A percentile compares a stretch with the other conserved stretches of the same genome.
Evolutionary conservation across 2,797 vertebrate species (phyloP).

Genomic region (Eulemur mongoz): DNA sequence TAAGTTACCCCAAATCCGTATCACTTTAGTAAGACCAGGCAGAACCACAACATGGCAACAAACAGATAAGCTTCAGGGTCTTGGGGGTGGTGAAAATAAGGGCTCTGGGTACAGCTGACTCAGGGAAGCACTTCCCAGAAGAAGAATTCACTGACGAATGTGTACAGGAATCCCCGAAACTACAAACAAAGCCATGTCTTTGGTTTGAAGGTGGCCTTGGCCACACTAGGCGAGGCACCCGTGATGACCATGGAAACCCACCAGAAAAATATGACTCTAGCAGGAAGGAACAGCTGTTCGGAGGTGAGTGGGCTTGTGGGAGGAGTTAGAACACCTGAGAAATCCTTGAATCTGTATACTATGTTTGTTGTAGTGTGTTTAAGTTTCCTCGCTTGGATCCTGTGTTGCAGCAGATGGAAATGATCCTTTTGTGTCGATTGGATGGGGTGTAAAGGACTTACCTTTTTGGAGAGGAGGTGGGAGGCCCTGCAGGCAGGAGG

Average conservation of each 20-base stretch:
- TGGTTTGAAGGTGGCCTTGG: background rate
- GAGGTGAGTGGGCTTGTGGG: background rate
- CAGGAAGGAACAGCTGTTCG: background rate
- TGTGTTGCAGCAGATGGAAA: background rate
- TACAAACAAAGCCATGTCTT: background rate
- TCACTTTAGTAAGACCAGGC: background rate
- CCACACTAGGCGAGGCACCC: background rate
- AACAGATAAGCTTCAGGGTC: background rate
- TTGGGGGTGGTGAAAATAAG: fast-evolving
- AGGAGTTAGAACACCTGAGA: background rate
- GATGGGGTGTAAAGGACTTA: background rate
- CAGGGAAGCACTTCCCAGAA: background rate
- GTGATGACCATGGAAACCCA: background rate
- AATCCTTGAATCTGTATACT: background rate
- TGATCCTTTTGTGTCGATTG: background rate
- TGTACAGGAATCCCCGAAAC: background rate
- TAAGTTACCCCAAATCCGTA: background rate
- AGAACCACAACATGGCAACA: fast-evolving
- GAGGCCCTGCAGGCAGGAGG: background rate
- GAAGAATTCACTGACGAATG: fast-evolving
- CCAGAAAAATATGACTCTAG: background rate
- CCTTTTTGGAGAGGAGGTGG: background rate
- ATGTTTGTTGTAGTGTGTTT: background rate
- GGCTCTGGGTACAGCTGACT: background rate
- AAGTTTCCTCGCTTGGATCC: background rate